A percentile compares a stretch with the other conserved stretches of the same genome.
phyloP scores from a whole-genome alignment of 2,113 vertebrate species.

The Cephalopholis sonnerati region DNA sequence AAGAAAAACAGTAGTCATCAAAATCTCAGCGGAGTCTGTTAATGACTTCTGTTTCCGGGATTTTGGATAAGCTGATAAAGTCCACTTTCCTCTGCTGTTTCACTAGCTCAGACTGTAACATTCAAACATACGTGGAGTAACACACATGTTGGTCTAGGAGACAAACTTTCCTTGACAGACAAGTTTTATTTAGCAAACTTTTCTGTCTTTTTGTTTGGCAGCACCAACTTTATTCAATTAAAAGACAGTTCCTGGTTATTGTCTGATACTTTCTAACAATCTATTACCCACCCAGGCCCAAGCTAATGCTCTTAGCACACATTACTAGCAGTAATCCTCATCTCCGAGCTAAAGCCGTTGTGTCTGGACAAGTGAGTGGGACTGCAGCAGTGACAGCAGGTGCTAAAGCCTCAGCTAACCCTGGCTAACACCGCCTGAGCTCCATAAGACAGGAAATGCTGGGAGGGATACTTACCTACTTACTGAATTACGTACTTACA shows the following conservation, averaged over 20 bases:
- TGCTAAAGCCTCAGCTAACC: conserved; percentile 78
- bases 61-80: conserved; percentile 61
- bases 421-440: conserved; percentile 73
- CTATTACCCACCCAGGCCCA: conserved; percentile 55
- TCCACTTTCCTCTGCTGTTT: conserved; percentile 67
- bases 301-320: conserved; percentile 79
- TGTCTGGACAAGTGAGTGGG: conserved; percentile 70
- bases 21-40: conserved; percentile 49
- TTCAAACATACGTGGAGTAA: background rate
- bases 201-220: background rate
- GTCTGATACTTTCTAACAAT: conserved; percentile 65
- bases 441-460: conserved; percentile 77
- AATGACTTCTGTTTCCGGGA: conserved; percentile 54
- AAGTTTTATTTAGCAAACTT: background rate
- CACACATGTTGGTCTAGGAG: background rate
- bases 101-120: background rate
- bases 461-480: conserved; percentile 70
- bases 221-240: conserved; percentile 36
- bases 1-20: conserved; percentile 55
- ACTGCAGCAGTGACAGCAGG: conserved; percentile 75
- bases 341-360: conserved; percentile 68
- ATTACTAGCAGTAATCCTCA: conserved; percentile 78
- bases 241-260: conserved; percentile 55
- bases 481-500: conserved; percentile 54
- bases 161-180: background rate